Percentiles rank a stretch among this genome's conserved stretches.
Conservation (phyloP, 2,888 invertebrate genomes). For the Carabus problematicus region DNA sequence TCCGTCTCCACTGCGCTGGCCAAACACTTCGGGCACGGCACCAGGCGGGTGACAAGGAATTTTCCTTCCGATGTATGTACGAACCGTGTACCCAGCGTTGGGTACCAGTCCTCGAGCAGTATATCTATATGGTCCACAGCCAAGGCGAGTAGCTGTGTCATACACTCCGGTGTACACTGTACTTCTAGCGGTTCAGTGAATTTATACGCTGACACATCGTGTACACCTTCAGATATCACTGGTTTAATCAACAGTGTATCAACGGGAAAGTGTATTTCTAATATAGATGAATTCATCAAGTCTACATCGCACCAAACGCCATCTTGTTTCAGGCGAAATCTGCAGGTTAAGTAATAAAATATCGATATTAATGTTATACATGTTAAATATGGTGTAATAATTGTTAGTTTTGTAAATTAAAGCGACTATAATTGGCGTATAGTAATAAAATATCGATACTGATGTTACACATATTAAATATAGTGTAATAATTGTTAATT, state of each 20-base stretch:
- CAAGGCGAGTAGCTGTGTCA: conserved; percentile 83
- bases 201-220: conserved; percentile 50
- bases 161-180: conserved; percentile 80
- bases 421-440: too few species aligned
- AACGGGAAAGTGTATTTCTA: conserved; percentile 86
- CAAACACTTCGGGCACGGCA: conserved; percentile 91
- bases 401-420: too few species aligned
- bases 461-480: too few species aligned
- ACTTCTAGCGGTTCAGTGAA: conserved; percentile 65
- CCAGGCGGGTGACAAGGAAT: conserved; percentile 89
- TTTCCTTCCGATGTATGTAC: conserved; percentile 97
- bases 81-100: conserved; percentile 93
- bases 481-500: too few species aligned
- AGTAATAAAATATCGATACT: too few species aligned
- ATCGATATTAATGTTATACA: too few species aligned
- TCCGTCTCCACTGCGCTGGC: conserved; percentile 58
- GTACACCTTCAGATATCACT: conserved; percentile 51
- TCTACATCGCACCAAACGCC: conserved; percentile 88
- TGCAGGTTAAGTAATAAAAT: conserved; percentile 9
- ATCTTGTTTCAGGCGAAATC: conserved; percentile 80
- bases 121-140: conserved; percentile 96
- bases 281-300: conserved; percentile 77
- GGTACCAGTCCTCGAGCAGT: conserved; percentile 98
- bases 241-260: conserved; percentile 68
- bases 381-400: too few species aligned